Evolutionary conservation across 2,113 vertebrate species (phyloP), one percentile per base, ranked within the genome.

Genomic region (Python bivittatus): DNA sequence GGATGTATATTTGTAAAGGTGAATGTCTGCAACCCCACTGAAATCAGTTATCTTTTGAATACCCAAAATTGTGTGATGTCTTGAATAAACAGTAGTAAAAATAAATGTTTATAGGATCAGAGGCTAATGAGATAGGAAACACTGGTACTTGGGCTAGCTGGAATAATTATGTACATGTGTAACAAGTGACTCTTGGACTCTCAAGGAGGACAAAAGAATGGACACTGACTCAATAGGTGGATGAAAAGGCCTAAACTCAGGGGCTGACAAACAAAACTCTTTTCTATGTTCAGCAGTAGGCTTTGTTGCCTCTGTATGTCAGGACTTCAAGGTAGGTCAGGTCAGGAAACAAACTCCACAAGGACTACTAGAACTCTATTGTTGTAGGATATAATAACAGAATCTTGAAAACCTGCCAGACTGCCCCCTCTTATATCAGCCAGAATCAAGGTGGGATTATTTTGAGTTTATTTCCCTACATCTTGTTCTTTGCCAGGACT

Each of bases 31-130:
- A 91, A 61, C 44, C 58, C 90, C 57, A 86, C 3, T 86, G 44
- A 91, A 91, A 91, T 91, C 57, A 91, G 60, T 86, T 91, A 86
- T 64, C 29, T 91, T 86, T 86, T 61, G 57, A 64, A 91, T 61
- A 27, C 29, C 52, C 58, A 83, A 58, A 84, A 86, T 86, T 91
- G 33, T 91, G 56, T 84, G 44, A 86, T 33, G 42, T 84, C 25
- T 91, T 61, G 44, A 85, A 95, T 91, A 91, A 42, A 8, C 53
- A 91, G 52, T 57, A n/a, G 52, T 79, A 87, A 57, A 86, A 60
- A 86, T 86, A 91, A 64, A 86, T 64, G 38, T 42, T 79, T 42
- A 79, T 79, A 79, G 20, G 72, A 79, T 42, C 33, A 79, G 17
- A 42, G 7, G 72, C 33, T 79, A 79, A 38, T 79, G 17, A 79